These are phyloP conservation scores for Zaprionus ornatus DNA, from an alignment of 1,140 invertebrate species.

Conservation along the genomic window DNA sequence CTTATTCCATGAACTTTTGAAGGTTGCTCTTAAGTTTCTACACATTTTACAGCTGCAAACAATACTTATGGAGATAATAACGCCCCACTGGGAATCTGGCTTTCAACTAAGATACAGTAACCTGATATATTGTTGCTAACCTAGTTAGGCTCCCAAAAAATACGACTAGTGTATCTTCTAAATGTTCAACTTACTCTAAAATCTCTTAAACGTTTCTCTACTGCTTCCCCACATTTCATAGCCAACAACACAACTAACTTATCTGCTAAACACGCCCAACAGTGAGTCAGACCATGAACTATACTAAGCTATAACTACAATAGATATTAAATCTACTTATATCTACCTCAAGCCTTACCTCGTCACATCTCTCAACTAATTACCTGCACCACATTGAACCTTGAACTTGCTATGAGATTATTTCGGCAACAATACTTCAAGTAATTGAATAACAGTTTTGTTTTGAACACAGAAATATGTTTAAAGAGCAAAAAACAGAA, in stretches of 20 bases:
- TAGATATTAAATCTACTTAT: background rate
- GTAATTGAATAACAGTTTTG: slow-evolving; percentile 45
- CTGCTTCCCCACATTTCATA: background rate
- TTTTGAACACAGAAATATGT: background rate
- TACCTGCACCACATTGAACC: slow-evolving; percentile 23
- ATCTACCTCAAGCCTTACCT: background rate
- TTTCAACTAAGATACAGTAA: too few relatives aligned
- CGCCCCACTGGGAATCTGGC: too few relatives aligned
- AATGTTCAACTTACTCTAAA: background rate
- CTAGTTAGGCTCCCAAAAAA: too few relatives aligned
- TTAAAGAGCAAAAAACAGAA: slow-evolving; percentile 5
- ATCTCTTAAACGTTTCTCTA: background rate
- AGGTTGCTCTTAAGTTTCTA: background rate
- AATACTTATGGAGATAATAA: too few relatives aligned
- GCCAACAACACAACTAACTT: background rate
- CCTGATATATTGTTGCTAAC: too few relatives aligned
- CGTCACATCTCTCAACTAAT: background rate
- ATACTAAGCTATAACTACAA: background rate
- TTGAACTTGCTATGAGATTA: slow-evolving; percentile 63
- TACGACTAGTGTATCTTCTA: background rate
- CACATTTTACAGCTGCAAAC: background rate
- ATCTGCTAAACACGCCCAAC: background rate
- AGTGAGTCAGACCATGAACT: background rate
- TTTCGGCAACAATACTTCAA: slow-evolving; percentile 20
- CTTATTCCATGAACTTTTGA: background rate